Evolutionary conservation across 2,888 invertebrate genomes (phyloP), one percentile per base, ranked within the genome.

Genomic region (Apamea anceps): DNA sequence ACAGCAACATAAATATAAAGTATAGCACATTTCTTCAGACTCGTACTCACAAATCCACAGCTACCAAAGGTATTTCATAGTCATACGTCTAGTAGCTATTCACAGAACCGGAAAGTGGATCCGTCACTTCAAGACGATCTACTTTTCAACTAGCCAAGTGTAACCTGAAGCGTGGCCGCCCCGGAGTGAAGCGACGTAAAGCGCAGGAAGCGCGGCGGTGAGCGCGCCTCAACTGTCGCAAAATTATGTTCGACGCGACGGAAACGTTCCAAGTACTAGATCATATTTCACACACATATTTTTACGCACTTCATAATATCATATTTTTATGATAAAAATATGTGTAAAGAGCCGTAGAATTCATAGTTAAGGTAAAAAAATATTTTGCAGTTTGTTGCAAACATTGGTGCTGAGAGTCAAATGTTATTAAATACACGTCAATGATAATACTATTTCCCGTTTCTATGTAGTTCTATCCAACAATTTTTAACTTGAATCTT

Each of bases 211-310:
- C 82, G 85, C 57, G 79, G 70, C 73, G 72, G 60, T 79, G 77
- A 80, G 79, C 75, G 67, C 75, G 80, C 68, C 74, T 75, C 79
- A 62, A 84, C 78, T 60, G 79, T 84, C 80, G 74, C 75, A 86
- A 82, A 86, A 88, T 86, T 89, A 81, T 84, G 80, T 82, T 86
- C 77, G 88, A 84, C 79, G 75, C 74, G 63, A 75, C 77, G 83
- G 81, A 89, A 79, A 63, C 70, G 79, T 68, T 66, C 4, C 70
- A 48, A 54, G 42, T 83, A 57, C n/a, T 63, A 51, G 60, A 57
- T n/a, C 25, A 57, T 57, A n/a, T 57, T 57, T n/a, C 57, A 57
- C 12, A 12, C 4, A 12, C 25, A 25, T 25, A 57, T 57, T 57
- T 57, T 12, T 25, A 57, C 70, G 28, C 51, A 37, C 79, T 48